Evolutionary conservation across 2,888 invertebrate genomes (phyloP), one percentile per base, ranked within the genome.

Genomic region (Taphrorychus bicolor): DNA sequence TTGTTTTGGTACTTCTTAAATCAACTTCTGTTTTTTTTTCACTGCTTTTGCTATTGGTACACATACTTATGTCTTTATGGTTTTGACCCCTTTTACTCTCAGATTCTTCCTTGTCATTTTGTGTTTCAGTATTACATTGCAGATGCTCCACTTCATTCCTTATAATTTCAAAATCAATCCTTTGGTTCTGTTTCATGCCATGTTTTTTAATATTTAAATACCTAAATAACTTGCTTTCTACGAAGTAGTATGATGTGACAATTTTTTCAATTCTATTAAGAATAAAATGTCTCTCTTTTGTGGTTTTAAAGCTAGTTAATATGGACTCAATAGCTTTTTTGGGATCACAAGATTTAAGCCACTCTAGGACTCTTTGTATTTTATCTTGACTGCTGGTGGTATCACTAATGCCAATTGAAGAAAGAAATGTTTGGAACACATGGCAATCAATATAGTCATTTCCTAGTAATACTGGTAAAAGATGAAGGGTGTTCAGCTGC

Each of bases 391-490:
- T 85, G 75, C 86, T 88, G 41, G 84, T 84, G 32, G 70, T 75
- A 66, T 82, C 83, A 69, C 82, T 84, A 52, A 82, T 84, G 74
- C 86, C 87, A 9, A 86, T 85, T 41, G 89, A 74, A 77, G 87
- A 87, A 5, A 91, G 77, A 79, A 96, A 94, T 71, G 87, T 86
- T 1, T 83, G 84, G 76, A 95, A 95, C 0, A 86, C 84, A 2
- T 83, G 83, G 66, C 85, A 85, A 40, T 89, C 85, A 4, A 95
- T 89, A 82, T 91, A 96, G 82, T 97, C 97, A 84, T 97, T 97
- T 0, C 97, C 97, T 5, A 96, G 82, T 24, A 97, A 79, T 0
- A 92, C 91, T 0, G 95, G 94, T 69, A 95, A 85, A 17, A 97
- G 78, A 0, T 95, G 94, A 56, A 97, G 79, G 66, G 75, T 73